These are phyloP conservation scores for Brachirus orientalis DNA, from an alignment of 2,113 vertebrate genomes.

Conservation along the genomic window DNA sequence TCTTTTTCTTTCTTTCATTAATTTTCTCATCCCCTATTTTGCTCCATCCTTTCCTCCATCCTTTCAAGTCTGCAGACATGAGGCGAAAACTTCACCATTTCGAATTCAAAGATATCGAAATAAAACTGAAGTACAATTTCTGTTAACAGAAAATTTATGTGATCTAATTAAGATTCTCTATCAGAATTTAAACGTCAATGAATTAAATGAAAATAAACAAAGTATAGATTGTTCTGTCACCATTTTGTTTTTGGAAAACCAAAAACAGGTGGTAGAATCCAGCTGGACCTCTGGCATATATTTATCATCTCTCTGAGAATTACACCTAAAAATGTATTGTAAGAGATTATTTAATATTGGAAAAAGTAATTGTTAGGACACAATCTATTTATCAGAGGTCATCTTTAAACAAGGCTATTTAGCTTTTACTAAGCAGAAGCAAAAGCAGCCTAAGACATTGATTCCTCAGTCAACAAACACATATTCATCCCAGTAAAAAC, in stretches of 20 bases:
- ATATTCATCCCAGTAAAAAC: no score
- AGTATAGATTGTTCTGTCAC: no score
- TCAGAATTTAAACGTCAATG: not conserved
- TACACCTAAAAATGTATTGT: no score
- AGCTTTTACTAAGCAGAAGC: no score
- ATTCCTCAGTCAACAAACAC: no score
- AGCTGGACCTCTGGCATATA: constrained; percentile 1
- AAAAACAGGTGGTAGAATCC: no score
- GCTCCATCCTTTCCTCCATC: not conserved
- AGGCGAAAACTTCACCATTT: constrained; percentile 27
- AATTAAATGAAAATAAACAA: no score
- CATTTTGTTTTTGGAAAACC: no score
- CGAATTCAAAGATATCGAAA: constrained; percentile 14
- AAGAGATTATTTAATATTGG: no score
- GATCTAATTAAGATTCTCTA: not conserved
- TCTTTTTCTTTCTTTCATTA: constrained; percentile 28
- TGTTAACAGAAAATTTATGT: constrained; percentile 17
- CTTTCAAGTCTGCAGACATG: constrained; percentile 17
- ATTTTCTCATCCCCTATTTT: not conserved
- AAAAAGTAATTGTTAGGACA: not conserved
- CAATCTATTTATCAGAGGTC: not conserved
- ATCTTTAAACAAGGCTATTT: no score
- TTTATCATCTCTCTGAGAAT: constrained; percentile 29
- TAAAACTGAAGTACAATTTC: constrained; percentile 7
- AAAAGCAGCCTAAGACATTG: no score